Evolutionary conservation across 1,140 invertebrate species (phyloP), one percentile per base, ranked within the genome.

Genomic region (Bacillus rossius): DNA sequence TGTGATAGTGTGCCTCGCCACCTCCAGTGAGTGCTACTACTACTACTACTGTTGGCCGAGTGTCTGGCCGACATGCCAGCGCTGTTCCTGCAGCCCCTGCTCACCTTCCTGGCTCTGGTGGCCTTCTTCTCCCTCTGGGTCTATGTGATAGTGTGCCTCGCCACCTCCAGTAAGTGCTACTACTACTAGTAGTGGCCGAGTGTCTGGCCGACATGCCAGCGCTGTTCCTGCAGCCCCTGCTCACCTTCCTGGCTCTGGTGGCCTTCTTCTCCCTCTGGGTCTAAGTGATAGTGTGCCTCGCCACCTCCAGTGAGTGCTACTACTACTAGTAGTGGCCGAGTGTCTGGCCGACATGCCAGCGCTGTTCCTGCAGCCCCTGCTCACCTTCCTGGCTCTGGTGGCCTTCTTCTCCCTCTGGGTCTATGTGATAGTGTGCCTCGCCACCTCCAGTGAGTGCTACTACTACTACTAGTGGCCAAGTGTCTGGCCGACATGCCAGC

Each of bases 101-200:
- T 93, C 57, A 96, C 94, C 0, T 94, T 94, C 69, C 60, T 89
- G 43, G 80, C 87, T 47, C 76, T 96, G 0, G 72, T 88, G 23
- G 59, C 84, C 40, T 96, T 96, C 71, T 88, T 94, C 61, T 73
- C 84, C 40, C 92, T 91, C 77, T 96, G 92, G 92, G 77, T 93
- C 1, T 78, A 81, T 26, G 84, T 96, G 37, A 82, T 96, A 61
- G 74, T 85, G 22, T 84, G 77, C 65, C 72, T 89, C 4, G 81
- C 82, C n/a, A 87, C 86, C 62, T 79, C 85, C 37, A 79, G 87
- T 89, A 77, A 82, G 83, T 78, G 41, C n/a, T n/a, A n/a, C n/a
- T n/a, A n/a, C n/a, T n/a, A n/a, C n/a, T n/a, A n/a, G n/a, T n/a
- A n/a, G n/a, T n/a, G n/a, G n/a, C n/a, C n/a, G n/a, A n/a, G n/a